These are phyloP conservation scores for Pangasius larnaudii DNA, from an alignment of 2,797 vertebrate species.

Conservation along the genomic window DNA sequence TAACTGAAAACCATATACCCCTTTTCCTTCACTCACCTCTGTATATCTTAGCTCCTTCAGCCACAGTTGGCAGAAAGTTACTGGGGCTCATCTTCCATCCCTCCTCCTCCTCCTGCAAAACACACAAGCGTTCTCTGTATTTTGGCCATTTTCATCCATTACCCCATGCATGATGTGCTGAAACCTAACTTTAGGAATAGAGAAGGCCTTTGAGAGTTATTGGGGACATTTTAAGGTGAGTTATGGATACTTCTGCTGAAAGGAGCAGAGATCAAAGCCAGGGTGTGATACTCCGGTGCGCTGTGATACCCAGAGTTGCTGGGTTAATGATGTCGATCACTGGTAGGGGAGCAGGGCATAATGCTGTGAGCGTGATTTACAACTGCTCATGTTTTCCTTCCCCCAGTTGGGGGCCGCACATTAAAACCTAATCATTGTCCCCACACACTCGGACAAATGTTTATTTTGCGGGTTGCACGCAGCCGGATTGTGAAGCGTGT, in stretches of 20 bases:
- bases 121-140: conserved; percentile 26
- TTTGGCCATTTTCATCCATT: conserved; percentile 9
- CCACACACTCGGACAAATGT: conserved; percentile 46
- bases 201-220: conserved; percentile 31
- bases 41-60: conserved; percentile 76
- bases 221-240: conserved; percentile 21
- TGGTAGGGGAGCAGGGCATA: conserved; percentile 12
- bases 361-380: conserved; percentile 49
- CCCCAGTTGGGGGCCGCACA: conserved; percentile 48
- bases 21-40: conserved; percentile 73
- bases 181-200: conserved; percentile 14
- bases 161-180: conserved; percentile 2
- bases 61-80: conserved; percentile 75
- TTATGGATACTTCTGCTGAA: conserved; percentile 38
- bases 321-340: conserved; percentile 53
- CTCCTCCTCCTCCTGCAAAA: conserved; percentile 69
- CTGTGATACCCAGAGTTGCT: conserved; percentile 23
- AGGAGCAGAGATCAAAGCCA: conserved; percentile 51
- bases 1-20: not conserved
- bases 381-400: conserved; percentile 51
- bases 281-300: not conserved
- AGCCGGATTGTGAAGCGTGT: not conserved
- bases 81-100: conserved; percentile 83
- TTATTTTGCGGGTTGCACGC: conserved; percentile 33
- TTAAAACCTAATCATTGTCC: conserved; percentile 59